These are phyloP conservation scores for Muscina levida DNA, from an alignment of 2,888 invertebrate species.

Conservation along the genomic window DNA sequence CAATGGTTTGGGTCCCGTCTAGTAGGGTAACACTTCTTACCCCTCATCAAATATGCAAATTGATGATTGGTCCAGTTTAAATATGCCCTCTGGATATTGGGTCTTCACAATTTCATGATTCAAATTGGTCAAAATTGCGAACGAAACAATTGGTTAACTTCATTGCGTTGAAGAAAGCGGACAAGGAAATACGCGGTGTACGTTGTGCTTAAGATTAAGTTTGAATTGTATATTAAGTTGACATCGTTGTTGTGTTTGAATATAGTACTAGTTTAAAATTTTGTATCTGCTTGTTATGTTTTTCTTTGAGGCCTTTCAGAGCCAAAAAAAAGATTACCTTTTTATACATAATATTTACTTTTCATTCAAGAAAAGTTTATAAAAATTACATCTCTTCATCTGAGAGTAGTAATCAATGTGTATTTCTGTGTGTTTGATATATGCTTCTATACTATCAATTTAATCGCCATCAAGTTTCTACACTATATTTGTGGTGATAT, in stretches of 20 bases:
- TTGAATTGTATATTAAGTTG: constrained; percentile 14
- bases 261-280: constrained; percentile 1
- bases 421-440: no score
- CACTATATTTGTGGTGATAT: no score
- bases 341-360: no score
- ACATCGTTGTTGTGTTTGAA: constrained; percentile 25
- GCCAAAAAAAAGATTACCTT: no score
- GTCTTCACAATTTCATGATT: constrained; percentile 90
- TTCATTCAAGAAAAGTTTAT: no score
- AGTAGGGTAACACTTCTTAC: constrained; percentile 94
- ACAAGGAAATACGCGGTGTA: constrained; percentile 79
- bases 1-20: constrained; percentile 97
- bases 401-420: no score
- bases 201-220: constrained; percentile 69
- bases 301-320: no score
- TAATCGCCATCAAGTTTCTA: no score
- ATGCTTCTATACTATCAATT: no score
- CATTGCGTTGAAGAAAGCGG: constrained; percentile 86
- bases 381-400: no score
- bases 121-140: constrained; percentile 93
- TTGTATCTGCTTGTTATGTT: constrained; percentile 11
- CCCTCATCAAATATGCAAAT: constrained; percentile 86
- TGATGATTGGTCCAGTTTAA: constrained; percentile 98
- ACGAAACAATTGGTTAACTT: constrained; percentile 90
- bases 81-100: constrained; percentile 97